phyloP scores from a whole-genome alignment of 2,888 invertebrate genomes.

The Stenodema calcarata region DNA sequence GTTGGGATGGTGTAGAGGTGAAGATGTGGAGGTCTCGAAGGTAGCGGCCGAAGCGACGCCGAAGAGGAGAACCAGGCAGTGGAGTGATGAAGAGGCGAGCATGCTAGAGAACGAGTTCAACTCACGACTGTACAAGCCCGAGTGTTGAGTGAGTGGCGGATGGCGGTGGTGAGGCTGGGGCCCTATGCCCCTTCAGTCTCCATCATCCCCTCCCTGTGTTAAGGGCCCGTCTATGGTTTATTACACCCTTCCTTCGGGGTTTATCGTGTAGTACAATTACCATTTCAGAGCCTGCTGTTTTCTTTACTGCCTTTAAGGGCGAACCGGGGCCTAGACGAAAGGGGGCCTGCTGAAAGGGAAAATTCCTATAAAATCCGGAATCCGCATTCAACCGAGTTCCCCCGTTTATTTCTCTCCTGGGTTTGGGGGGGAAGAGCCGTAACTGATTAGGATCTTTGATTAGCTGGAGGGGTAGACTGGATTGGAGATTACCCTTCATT shows the following conservation, averaged over 20 bases:
- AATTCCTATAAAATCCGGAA: slow-evolving; percentile 35
- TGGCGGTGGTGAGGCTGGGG: neutral
- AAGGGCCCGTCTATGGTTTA: slow-evolving; percentile 38
- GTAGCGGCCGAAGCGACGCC: slow-evolving; percentile 14
- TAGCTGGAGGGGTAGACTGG: slow-evolving; percentile 24
- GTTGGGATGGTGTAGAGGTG: neutral
- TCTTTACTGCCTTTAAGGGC: slow-evolving; percentile 23
- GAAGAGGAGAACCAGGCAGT: neutral
- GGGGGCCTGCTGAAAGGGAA: slow-evolving; percentile 19
- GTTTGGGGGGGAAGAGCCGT: slow-evolving; percentile 4
- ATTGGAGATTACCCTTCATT: slow-evolving; percentile 37
- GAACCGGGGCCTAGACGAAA: neutral
- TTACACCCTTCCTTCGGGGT: slow-evolving; percentile 29
- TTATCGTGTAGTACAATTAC: slow-evolving; percentile 32
- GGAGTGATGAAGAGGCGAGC: neutral
- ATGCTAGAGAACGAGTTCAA: slow-evolving; percentile 3
- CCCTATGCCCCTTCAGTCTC: neutral
- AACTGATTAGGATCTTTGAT: slow-evolving; percentile 42
- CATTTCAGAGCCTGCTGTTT: slow-evolving; percentile 17
- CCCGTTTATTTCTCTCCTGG: slow-evolving; percentile 34
- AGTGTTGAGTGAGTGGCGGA: neutral
- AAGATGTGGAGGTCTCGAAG: neutral
- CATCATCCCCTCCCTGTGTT: slow-evolving; percentile 5
- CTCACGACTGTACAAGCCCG: slow-evolving; percentile 2
- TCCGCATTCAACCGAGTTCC: neutral